phyloP scores from a whole-genome alignment of 2,113 vertebrate genomes.

The Bettongia penicillata region DNA sequence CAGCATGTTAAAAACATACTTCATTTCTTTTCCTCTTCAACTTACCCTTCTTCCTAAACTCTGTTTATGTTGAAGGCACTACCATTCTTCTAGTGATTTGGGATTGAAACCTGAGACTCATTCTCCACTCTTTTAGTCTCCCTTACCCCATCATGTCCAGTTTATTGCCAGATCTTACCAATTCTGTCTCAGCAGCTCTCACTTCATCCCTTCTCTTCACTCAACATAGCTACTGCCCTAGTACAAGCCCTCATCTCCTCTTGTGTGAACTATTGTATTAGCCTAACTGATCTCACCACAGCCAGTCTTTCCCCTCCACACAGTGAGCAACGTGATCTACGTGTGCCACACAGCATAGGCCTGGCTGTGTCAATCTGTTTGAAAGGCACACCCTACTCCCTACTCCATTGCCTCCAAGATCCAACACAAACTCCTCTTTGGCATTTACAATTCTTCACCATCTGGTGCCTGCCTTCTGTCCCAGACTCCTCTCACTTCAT shows the following conservation, averaged over 20 bases:
- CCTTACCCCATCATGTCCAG: not conserved
- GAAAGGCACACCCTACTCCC: not conserved
- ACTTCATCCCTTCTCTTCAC: not conserved
- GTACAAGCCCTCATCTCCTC: not conserved
- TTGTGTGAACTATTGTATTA: not conserved
- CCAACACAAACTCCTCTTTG: not conserved
- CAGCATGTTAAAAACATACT: not conserved
- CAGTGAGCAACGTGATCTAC: not conserved
- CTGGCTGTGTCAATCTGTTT: not conserved
- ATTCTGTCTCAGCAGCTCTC: not conserved
- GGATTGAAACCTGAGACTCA: not conserved
- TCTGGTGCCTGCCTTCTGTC: not conserved
- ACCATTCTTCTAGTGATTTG: not conserved
- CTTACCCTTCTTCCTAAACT: not conserved
- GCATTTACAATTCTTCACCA: not conserved
- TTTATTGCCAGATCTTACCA: not conserved
- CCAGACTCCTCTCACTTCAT: not conserved
- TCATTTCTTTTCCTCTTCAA: not conserved
- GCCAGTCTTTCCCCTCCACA: not conserved
- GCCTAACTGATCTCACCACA: not conserved
- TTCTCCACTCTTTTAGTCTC: not conserved
- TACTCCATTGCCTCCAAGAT: not conserved
- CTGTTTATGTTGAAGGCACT: not conserved
- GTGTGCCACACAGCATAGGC: not conserved
- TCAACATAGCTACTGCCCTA: not conserved